phyloP scores from a whole-genome alignment of 2,797 vertebrate genomes.

The Pseudochirops cupreus region DNA sequence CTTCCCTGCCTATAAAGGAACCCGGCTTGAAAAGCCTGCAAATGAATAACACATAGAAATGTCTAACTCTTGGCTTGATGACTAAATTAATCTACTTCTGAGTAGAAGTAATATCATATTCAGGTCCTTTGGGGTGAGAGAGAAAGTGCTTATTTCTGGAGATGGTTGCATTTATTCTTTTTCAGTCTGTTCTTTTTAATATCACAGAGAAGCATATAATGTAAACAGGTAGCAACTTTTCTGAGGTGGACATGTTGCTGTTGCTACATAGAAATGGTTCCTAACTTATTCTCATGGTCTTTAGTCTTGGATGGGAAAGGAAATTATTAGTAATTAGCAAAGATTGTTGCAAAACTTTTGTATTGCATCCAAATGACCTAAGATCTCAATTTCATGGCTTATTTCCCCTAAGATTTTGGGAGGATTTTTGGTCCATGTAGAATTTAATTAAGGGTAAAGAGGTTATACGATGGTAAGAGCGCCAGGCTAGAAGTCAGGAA shows the following conservation, averaged over 20 bases:
- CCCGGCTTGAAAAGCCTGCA: conserved; percentile 9
- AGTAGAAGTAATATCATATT: conserved; percentile 42
- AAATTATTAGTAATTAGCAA: neutral
- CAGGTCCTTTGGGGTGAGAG: neutral
- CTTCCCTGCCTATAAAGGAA: conserved; percentile 22
- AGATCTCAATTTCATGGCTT: neutral
- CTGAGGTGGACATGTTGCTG: neutral
- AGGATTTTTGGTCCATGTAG: neutral
- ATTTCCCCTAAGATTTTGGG: neutral
- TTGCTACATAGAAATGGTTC: neutral
- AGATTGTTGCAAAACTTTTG: neutral
- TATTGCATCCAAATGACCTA: neutral
- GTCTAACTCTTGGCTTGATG: neutral
- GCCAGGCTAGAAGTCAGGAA: neutral
- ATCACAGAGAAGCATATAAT: neutral
- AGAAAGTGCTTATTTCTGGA: conserved; percentile 2
- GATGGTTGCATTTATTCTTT: conserved; percentile 4
- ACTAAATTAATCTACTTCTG: conserved; percentile 52
- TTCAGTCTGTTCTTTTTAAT: neutral
- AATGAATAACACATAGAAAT: conserved; percentile 58
- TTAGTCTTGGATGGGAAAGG: neutral
- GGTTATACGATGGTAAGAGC: neutral
- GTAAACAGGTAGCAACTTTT: neutral
- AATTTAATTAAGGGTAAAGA: neutral
- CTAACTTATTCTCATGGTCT: neutral